A percentile compares a stretch with the other conserved stretches of the same genome.
phyloP scores from a whole-genome alignment of 2,113 vertebrate genomes.

The Salvelinus alpinus region DNA sequence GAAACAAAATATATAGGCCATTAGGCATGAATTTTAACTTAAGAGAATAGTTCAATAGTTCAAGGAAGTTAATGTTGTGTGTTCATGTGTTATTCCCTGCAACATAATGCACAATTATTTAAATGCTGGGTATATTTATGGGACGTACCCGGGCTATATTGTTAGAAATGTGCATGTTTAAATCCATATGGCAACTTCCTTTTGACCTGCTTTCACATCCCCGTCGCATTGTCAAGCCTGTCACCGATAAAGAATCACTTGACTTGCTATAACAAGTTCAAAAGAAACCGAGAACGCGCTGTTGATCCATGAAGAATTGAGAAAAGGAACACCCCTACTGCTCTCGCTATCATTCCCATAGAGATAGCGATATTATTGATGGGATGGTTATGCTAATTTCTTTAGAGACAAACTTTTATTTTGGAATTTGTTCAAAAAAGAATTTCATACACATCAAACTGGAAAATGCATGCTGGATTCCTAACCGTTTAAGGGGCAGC shows the following conservation, averaged over 20 bases:
- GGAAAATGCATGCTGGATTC: conserved; percentile 82
- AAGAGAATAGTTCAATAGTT: conserved; percentile 6
- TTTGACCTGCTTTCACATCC: conserved; percentile 93
- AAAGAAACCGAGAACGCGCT: conserved; percentile 95
- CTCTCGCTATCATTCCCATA: conserved; percentile 91
- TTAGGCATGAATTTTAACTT: background rate
- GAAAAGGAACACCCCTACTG: conserved; percentile 94
- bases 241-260: conserved; percentile 99
- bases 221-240: conserved; percentile 92
- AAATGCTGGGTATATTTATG: conserved; percentile 73
- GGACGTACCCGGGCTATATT: conserved; percentile 76
- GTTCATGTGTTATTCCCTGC: background rate
- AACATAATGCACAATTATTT: conserved; percentile 39
- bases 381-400: conserved; percentile 94
- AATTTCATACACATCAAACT: conserved; percentile 87
- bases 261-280: conserved; percentile 98
- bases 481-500: conserved; percentile 81
- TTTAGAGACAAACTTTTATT: conserved; percentile 80
- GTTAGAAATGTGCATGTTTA: conserved; percentile 89
- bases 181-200: conserved; percentile 96
- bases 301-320: conserved; percentile 95
- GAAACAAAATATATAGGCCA: conserved; percentile 42
- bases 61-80: background rate
- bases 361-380: conserved; percentile 94
- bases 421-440: conserved; percentile 80